Evolutionary conservation across 2,888 invertebrate genomes (phyloP).

Genomic region (Eupithecia inturbata): DNA sequence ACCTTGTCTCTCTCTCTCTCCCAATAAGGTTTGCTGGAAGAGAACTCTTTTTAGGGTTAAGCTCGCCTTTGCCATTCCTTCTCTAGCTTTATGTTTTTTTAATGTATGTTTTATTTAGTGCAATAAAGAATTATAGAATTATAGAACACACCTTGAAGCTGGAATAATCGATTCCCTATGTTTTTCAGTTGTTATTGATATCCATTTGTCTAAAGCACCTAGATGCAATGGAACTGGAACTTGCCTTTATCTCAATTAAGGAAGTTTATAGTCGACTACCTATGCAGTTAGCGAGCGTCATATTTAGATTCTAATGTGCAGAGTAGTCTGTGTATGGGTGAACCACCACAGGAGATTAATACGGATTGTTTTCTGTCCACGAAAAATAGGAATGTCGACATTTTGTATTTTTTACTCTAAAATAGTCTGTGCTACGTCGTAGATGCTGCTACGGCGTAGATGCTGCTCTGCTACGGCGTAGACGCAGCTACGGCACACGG

Average conservation of each 20-base stretch:
- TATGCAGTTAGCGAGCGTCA: conserved; percentile 22
- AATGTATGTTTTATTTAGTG: no score
- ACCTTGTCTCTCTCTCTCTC: no score
- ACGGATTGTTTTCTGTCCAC: not conserved
- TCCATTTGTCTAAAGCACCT: conserved; percentile 12
- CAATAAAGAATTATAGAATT: no score
- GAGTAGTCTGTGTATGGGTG: not conserved
- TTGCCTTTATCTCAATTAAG: conserved; percentile 31
- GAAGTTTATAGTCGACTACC: conserved; percentile 27
- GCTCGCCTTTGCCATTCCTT: no score
- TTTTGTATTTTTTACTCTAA: not conserved
- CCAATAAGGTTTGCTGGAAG: no score
- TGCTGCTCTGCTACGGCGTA: not conserved
- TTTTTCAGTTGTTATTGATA: not conserved
- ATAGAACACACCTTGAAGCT: not conserved
- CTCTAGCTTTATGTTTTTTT: no score
- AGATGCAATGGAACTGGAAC: conserved; percentile 19
- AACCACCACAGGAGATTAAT: not conserved
- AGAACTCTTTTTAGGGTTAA: no score
- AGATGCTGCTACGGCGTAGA: not conserved
- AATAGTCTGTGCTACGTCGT: not conserved
- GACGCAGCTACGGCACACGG: not conserved
- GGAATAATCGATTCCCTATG: not conserved
- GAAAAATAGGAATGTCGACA: not conserved
- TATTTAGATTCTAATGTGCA: conserved; percentile 12